These are phyloP conservation scores for Lates calcarifer DNA, from an alignment of 2,113 vertebrate species.

Conservation along the genomic window DNA sequence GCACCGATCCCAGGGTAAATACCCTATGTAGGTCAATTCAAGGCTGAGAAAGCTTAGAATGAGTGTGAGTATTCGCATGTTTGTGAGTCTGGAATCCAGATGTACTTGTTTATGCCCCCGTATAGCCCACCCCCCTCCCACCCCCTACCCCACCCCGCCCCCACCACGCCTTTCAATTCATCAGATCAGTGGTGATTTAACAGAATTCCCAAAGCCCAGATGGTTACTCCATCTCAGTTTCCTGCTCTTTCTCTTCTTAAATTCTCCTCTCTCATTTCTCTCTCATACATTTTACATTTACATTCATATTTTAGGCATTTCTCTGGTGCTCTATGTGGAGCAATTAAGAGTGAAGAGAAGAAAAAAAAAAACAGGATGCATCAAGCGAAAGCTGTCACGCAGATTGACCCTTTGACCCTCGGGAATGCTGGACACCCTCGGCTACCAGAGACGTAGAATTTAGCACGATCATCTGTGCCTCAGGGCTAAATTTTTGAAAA, in stretches of 20 bases:
- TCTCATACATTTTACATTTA: slow-evolving; percentile 67
- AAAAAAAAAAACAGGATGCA: neutral
- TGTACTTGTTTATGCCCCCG: slow-evolving; percentile 32
- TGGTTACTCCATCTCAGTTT: slow-evolving; percentile 52
- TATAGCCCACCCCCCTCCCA: no score
- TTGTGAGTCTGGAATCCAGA: slow-evolving; percentile 41
- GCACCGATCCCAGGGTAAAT: slow-evolving; percentile 64
- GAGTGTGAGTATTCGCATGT: slow-evolving; percentile 44
- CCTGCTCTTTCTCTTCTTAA: slow-evolving; percentile 51
- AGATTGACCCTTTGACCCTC: slow-evolving; percentile 12
- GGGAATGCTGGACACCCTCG: neutral
- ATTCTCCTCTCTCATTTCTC: slow-evolving; percentile 49
- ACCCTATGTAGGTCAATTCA: slow-evolving; percentile 75
- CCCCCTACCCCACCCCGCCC: no score
- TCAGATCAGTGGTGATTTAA: slow-evolving; percentile 64
- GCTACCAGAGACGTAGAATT: neutral
- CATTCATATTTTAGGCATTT: slow-evolving; percentile 69
- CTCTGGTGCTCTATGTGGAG: slow-evolving; percentile 34
- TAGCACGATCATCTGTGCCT: neutral
- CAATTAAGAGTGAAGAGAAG: slow-evolving; percentile 44
- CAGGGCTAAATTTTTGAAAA: slow-evolving; percentile 2
- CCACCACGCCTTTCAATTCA: slow-evolving; percentile 24
- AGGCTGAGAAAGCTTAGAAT: slow-evolving; percentile 61
- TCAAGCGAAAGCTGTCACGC: slow-evolving; percentile 15
- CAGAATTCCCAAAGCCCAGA: slow-evolving; percentile 59